Base-by-base conservation (phyloP, 1,140 invertebrate genomes). In the Samia ricini region DNA sequence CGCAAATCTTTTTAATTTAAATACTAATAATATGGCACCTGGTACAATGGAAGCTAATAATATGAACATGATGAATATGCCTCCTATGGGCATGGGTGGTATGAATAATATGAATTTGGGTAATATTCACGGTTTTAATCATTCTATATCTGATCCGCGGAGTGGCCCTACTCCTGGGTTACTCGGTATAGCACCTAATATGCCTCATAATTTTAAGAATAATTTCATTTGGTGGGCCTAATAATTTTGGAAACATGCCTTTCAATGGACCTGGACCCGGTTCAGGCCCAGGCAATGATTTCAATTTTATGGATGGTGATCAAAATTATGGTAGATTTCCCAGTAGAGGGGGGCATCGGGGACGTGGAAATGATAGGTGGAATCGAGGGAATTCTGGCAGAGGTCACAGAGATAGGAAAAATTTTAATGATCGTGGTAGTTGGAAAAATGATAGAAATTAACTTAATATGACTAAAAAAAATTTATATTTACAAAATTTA, bases 371-470 rank as follows among this genome's bases (percentile, higher is more conserved):
- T 52, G 88, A 90, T 58, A 68, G 89, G 15, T 90, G 89, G 87
- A 89, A 87, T 73, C 72, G 79, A n/a, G 87, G 88, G 19, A 73
- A 86, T 60, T 77, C 84, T 52, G 82, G 86, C 48, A 75, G 83
- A 61, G 89, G 92, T 63, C 88, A 91, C 36, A 85, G 91, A 63
- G 91, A 92, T 76, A 73, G 91, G 58, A 90, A 88, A 73, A 82
- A 88, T 68, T 89, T 82, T 64, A 87, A 83, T 61, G 88, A 90
- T 58, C 76, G 88, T 52, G 79, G 88, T 50, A 81, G 79, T 75
- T 91, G 90, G 88, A 91, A 91, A 73, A 85, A 83, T 68, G 88
- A 91, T 71, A 83, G 88, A 71, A 81, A 87, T 74, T 91, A 83
- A 80, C 10, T 22, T 5, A 18, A 21, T 15, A 22, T 48, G 5